Evolutionary conservation across 2,888 invertebrate species (phyloP), one percentile per base, ranked within the genome.

Genomic region (Dasypogon diadema): DNA sequence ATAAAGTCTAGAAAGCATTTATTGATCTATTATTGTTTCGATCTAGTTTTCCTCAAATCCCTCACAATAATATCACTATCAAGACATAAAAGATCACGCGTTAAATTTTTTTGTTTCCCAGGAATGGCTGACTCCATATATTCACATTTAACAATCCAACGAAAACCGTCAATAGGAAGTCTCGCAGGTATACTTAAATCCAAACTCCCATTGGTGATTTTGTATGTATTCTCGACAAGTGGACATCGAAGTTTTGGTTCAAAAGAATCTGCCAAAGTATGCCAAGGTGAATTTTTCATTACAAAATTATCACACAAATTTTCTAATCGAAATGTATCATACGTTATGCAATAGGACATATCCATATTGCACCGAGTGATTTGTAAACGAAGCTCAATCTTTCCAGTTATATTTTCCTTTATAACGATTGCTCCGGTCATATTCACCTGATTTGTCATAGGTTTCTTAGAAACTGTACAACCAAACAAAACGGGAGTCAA

Each of bases 291-390:
- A 12, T 22, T 10, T 48, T 72, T 73, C 16, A 72, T 63, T 1
- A 54, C 8, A 26, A 76, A 72, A 14, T 76, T 76, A 42, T 37
- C 72, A 16, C 76, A 76, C 46, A 76, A 34, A 12, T 42, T 63
- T 14, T 26, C 2, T 16, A 72, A 16, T 2, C 16, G 26, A 22
- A 76, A 14, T 2, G 24, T 37, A 51, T 76, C 72, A 22, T 76
- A 76, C 12, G 54, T 72, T 0, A 76, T 54, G 26, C 76, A 76
- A 18, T 76, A 73, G 4, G 70, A 51, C 63, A 76, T 73, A 22
- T 72, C 72, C 48, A 76, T 72, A 37, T 76, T 73, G 51, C 76
- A 76, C 14, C 76, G 76, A 10, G 72, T 76, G 14, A 76, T 63
- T 22, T 76, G 58, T 2, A 58, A 16, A 48, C 54, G 58, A 2